phyloP scores from a whole-genome alignment of 2,113 vertebrate species.

The Pungitius pungitius region DNA sequence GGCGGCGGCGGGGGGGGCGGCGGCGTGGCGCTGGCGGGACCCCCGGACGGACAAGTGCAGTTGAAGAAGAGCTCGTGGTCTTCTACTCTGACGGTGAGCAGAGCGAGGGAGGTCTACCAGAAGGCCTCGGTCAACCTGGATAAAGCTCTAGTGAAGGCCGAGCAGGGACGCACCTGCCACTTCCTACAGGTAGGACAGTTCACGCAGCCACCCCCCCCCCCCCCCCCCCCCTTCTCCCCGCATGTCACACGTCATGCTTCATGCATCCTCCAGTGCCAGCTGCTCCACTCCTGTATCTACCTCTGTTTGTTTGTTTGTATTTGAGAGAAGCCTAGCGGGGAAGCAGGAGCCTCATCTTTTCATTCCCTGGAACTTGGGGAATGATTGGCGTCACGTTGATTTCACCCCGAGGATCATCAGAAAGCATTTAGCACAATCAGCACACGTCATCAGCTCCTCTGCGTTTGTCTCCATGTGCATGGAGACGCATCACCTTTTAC shows the following conservation, averaged over 20 bases:
- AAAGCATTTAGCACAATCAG: slow-evolving; percentile 29
- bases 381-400: slow-evolving; percentile 16
- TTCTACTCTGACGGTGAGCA: slow-evolving; percentile 95
- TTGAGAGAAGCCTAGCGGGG: slow-evolving; percentile 13
- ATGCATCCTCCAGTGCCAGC: slow-evolving; percentile 21
- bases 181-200: slow-evolving; percentile 91
- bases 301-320: slow-evolving; percentile 7
- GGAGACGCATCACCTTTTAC: background rate
- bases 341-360: slow-evolving; percentile 8
- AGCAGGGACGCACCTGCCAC: slow-evolving; percentile 94
- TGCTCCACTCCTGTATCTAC: slow-evolving; percentile 26
- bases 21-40: slow-evolving; percentile 39
- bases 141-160: slow-evolving; percentile 94
- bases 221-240: background rate
- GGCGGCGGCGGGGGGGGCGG: slow-evolving; percentile 78
- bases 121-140: slow-evolving; percentile 94
- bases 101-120: slow-evolving; percentile 94
- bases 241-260: slow-evolving; percentile 27
- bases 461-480: slow-evolving; percentile 20
- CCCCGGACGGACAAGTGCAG: slow-evolving; percentile 81
- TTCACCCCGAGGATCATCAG: slow-evolving; percentile 22
- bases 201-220: slow-evolving; percentile 19
- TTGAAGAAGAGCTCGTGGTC: slow-evolving; percentile 96
- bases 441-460: slow-evolving; percentile 20
- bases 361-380: slow-evolving; percentile 13